Percentiles rank a stretch among this genome's conserved stretches.
phyloP scores from a whole-genome alignment of 2,113 vertebrate species.

The Cromileptes altivelis region DNA sequence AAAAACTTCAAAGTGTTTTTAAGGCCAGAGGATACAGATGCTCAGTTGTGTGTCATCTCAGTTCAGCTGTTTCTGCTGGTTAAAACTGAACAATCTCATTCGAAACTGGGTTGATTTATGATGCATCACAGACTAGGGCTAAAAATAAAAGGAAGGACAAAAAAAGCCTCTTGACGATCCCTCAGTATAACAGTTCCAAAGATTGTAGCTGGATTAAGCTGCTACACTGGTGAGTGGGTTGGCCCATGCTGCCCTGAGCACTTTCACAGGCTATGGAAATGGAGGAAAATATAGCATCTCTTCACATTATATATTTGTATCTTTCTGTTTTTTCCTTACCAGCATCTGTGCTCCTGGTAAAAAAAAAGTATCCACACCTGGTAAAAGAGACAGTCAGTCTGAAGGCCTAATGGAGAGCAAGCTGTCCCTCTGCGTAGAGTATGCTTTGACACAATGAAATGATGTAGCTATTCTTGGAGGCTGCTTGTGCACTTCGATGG shows the following conservation, averaged over 20 bases:
- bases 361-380: slow-evolving; percentile 27
- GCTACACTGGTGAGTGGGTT: slow-evolving; percentile 42
- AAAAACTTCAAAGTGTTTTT: slow-evolving; percentile 3
- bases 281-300: slow-evolving; percentile 10
- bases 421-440: slow-evolving; percentile 66
- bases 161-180: slow-evolving; percentile 55
- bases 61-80: slow-evolving; percentile 49
- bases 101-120: slow-evolving; percentile 72
- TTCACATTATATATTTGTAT: slow-evolving; percentile 29
- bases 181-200: slow-evolving; percentile 55
- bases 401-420: slow-evolving; percentile 67
- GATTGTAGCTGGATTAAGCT: slow-evolving; percentile 59
- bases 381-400: slow-evolving; percentile 29
- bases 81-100: slow-evolving; percentile 65
- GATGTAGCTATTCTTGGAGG: slow-evolving; percentile 78
- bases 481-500: slow-evolving; percentile 71
- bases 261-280: slow-evolving; percentile 28
- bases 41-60: slow-evolving; percentile 26
- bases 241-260: slow-evolving; percentile 40
- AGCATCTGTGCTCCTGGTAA: background rate
- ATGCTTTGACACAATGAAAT: slow-evolving; percentile 79
- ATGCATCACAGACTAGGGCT: slow-evolving; percentile 60
- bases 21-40: slow-evolving; percentile 18
- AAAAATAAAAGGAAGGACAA: slow-evolving; percentile 70
- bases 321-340: background rate